Percentiles rank a stretch among this genome's conserved stretches.
These are phyloP conservation scores for Nowickia ferox DNA, from an alignment of 2,888 invertebrate genomes.

Conservation along the genomic window DNA sequence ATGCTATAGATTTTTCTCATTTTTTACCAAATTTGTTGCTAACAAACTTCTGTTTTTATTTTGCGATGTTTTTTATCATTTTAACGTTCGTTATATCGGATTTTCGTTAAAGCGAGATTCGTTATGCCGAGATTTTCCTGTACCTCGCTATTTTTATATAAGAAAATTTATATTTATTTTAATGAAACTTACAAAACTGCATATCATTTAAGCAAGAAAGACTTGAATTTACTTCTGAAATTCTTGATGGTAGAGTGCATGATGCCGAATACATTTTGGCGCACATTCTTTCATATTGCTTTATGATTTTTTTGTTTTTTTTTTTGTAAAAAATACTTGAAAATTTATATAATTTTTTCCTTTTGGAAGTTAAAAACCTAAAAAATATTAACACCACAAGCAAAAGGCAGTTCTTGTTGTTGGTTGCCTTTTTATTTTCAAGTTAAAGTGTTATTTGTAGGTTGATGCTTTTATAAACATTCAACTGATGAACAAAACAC, in stretches of 20 bases:
- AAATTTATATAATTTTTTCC: conserved; percentile 27
- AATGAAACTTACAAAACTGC: background rate
- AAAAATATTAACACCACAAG: conserved; percentile 59
- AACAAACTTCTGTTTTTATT: no score
- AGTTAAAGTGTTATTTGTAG: conserved; percentile 68
- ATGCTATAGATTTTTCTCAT: no score
- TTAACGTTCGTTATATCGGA: no score
- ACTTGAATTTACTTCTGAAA: background rate
- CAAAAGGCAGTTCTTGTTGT: conserved; percentile 11
- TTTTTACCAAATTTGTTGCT: no score
- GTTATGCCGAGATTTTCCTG: no score
- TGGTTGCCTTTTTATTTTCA: background rate
- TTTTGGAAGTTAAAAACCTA: conserved; percentile 25
- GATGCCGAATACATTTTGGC: background rate
- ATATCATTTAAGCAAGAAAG: background rate
- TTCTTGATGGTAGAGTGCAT: conserved; percentile 15
- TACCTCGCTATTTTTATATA: no score
- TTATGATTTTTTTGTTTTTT: background rate
- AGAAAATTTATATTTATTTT: no score
- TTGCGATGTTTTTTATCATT: no score
- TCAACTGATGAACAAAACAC: conserved; percentile 18
- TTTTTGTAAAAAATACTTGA: background rate
- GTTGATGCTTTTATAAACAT: conserved; percentile 57
- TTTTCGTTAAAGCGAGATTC: no score
- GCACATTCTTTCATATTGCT: background rate